Evolutionary conservation across 1,140 invertebrate genomes (phyloP).

Genomic region (Lasioglossum albipes): DNA sequence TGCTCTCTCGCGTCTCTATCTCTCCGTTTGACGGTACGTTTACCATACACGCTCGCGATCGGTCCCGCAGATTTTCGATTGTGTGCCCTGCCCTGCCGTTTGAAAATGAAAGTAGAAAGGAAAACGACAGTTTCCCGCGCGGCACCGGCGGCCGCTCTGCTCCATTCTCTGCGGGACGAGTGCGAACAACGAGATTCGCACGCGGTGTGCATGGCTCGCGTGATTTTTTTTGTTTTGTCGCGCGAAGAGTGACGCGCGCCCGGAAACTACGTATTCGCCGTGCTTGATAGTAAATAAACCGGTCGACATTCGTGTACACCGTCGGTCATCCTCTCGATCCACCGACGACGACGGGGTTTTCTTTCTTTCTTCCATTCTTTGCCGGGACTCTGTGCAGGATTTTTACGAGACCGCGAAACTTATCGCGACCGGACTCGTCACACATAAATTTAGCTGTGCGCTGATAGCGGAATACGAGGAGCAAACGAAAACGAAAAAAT

Average conservation of each 20-base stretch:
- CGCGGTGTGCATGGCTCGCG: too few relatives aligned
- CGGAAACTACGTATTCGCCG: not conserved
- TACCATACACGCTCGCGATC: too few relatives aligned
- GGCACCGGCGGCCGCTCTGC: too few relatives aligned
- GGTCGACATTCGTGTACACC: not conserved
- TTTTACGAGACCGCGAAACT: constrained; percentile 49
- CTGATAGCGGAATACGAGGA: constrained; percentile 47
- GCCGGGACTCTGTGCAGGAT: constrained; percentile 44
- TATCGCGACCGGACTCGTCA: constrained; percentile 60
- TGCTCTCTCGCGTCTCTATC: not conserved
- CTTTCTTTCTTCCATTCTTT: constrained; percentile 29
- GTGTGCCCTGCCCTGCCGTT: too few relatives aligned
- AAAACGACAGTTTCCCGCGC: too few relatives aligned
- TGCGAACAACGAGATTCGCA: not conserved
- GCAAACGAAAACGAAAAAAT: constrained; percentile 17
- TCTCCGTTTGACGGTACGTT: too few relatives aligned
- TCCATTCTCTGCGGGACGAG: too few relatives aligned
- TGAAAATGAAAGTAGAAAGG: too few relatives aligned
- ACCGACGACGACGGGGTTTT: not conserved
- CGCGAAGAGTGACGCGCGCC: too few relatives aligned
- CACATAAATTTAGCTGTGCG: constrained; percentile 61
- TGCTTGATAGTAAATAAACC: not conserved
- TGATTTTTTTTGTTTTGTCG: not conserved
- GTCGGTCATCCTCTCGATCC: not conserved
- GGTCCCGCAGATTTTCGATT: too few relatives aligned